Conservation (phyloP, 2,113 vertebrate genomes). For the Dromiciops gliroides region DNA sequence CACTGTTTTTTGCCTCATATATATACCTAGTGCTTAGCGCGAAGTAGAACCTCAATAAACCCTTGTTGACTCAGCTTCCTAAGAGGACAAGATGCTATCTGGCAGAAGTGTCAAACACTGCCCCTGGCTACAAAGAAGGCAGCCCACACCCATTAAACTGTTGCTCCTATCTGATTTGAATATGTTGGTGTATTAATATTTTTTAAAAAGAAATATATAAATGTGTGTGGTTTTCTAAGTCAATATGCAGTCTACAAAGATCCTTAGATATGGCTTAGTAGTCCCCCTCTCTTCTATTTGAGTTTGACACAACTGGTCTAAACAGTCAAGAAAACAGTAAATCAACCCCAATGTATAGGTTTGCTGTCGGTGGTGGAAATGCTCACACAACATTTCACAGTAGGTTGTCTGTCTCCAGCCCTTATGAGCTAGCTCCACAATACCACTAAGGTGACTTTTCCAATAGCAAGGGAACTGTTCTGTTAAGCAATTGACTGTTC, state of each 20-base stretch:
- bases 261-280: not conserved
- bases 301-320: not conserved
- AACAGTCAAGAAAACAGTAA: not conserved
- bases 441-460: not conserved
- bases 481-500: not conserved
- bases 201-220: not conserved
- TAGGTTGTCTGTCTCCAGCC: not conserved
- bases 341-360: not conserved
- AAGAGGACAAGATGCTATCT: not conserved
- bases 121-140: not conserved
- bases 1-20: not conserved
- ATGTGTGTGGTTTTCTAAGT: not conserved
- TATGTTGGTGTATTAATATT: not conserved
- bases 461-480: not conserved
- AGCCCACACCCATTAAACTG: not conserved
- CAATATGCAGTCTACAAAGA: not conserved
- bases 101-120: not conserved
- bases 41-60: not conserved
- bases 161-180: not conserved
- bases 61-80: not conserved
- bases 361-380: no score
- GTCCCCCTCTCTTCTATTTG: not conserved
- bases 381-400: not conserved
- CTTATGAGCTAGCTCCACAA: not conserved
- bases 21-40: not conserved